Evolutionary conservation across 2,888 invertebrate genomes (phyloP).

Genomic region (Coenonympha glycerion): DNA sequence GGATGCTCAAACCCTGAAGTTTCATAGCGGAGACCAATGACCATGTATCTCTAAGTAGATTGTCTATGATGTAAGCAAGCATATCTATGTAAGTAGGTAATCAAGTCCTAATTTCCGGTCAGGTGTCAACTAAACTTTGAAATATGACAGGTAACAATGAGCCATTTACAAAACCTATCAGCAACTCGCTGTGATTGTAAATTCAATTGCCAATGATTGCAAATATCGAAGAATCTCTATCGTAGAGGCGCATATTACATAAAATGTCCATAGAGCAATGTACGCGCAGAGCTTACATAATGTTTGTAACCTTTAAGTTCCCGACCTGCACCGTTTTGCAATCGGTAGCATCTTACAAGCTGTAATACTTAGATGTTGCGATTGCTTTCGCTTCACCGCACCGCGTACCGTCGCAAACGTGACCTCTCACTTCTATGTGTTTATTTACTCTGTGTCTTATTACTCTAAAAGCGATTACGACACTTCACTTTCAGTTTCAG

Average conservation of each 20-base stretch:
- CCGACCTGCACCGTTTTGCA: conserved; percentile 26
- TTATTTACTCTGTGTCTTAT: conserved; percentile 25
- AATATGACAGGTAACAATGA: background rate
- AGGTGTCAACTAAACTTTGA: background rate
- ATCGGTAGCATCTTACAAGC: conserved; percentile 29
- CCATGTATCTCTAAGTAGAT: no score
- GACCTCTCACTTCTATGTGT: conserved; percentile 29
- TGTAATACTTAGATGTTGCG: conserved; percentile 26
- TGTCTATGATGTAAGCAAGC: no score
- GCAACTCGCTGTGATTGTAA: conserved; percentile 2
- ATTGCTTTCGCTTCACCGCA: conserved; percentile 27
- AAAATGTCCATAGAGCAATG: conserved; percentile 29
- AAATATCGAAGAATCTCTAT: conserved; percentile 21
- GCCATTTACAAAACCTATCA: conserved; percentile 8
- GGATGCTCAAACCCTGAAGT: no score
- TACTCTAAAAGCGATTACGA: conserved; percentile 14
- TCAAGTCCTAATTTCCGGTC: background rate
- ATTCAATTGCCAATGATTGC: conserved; percentile 20
- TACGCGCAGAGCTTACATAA: conserved; percentile 30
- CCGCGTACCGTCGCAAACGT: conserved; percentile 14
- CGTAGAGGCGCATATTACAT: conserved; percentile 27
- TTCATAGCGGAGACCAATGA: no score
- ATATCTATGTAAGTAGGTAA: no score
- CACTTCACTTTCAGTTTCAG: conserved; percentile 18
- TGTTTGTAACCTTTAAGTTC: conserved; percentile 31